phyloP scores from a whole-genome alignment of 2,113 vertebrate genomes.

The Ia io region DNA sequence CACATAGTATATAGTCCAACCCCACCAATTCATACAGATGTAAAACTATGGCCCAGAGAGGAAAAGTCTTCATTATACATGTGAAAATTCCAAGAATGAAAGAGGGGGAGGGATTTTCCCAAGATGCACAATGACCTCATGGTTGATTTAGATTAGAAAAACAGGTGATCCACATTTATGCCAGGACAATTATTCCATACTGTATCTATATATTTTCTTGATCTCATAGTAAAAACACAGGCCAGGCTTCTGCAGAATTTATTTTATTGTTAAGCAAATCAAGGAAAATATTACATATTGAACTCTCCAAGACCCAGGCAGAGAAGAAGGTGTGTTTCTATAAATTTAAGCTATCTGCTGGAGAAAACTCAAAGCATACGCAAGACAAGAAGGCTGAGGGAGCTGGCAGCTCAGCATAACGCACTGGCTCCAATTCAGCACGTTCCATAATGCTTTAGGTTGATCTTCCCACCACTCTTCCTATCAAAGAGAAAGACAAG shows the following conservation, averaged over 20 bases:
- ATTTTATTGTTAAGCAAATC: slow-evolving; percentile 66
- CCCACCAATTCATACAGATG: not conserved
- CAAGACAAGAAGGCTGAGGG: not conserved
- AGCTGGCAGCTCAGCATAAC: not conserved
- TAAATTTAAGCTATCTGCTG: not conserved
- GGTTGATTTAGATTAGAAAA: not conserved
- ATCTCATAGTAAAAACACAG: slow-evolving; percentile 5
- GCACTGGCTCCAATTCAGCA: slow-evolving; percentile 40
- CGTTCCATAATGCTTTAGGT: slow-evolving; percentile 65
- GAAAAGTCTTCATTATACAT: not conserved
- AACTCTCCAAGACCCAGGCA: not conserved
- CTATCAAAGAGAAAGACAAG: slow-evolving; percentile 54
- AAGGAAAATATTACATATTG: not conserved
- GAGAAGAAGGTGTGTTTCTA: not conserved
- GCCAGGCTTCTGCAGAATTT: slow-evolving; percentile 33
- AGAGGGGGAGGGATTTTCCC: not conserved
- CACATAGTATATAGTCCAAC: not conserved
- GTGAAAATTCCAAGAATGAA: not conserved
- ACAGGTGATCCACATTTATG: not conserved
- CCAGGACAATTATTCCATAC: not conserved
- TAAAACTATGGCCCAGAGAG: not conserved
- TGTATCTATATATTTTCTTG: not conserved
- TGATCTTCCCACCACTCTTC: slow-evolving; percentile 73
- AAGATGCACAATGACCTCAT: not conserved
- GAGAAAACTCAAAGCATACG: slow-evolving; percentile 27